Evolutionary conservation across 2,888 invertebrate species (phyloP).

Genomic region (Deilephila porcellus): DNA sequence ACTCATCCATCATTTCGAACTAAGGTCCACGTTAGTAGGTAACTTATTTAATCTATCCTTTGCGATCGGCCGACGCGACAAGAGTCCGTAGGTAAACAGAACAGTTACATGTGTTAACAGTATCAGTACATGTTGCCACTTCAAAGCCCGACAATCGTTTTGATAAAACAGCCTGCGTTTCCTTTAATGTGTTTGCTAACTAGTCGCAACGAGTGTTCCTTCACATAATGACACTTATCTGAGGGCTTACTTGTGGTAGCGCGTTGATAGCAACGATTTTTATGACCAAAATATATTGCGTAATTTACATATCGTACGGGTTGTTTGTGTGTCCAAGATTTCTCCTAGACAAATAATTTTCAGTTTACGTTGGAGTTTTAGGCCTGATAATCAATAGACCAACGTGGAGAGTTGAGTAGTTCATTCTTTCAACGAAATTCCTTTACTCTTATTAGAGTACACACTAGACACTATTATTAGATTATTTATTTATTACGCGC

Average conservation of each 20-base stretch:
- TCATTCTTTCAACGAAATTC: not conserved
- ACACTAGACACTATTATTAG: too few relatives aligned
- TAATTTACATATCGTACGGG: constrained; percentile 22
- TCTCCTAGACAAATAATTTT: not conserved
- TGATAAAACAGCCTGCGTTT: constrained; percentile 68
- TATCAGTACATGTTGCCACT: constrained; percentile 77
- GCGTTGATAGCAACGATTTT: constrained; percentile 49
- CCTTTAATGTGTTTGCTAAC: constrained; percentile 68
- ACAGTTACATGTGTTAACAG: constrained; percentile 77
- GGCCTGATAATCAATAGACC: not conserved
- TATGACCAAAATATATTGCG: constrained; percentile 39
- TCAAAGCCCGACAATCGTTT: constrained; percentile 66
- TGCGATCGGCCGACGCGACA: constrained; percentile 73
- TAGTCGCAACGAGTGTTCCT: constrained; percentile 54
- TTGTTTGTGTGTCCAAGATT: not conserved
- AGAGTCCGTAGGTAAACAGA: constrained; percentile 70
- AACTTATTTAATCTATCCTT: constrained; percentile 68
- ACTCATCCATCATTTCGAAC: constrained; percentile 77
- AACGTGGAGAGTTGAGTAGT: not conserved
- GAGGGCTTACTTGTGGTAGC: constrained; percentile 40
- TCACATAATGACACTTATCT: constrained; percentile 54
- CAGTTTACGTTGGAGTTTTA: not conserved
- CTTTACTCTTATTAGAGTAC: too few relatives aligned
- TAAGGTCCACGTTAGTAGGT: constrained; percentile 58
- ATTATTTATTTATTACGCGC: too few relatives aligned